A percentile compares a stretch with the other conserved stretches of the same genome.
phyloP scores from a whole-genome alignment of 2,888 invertebrate species.

The Pollenia amentaria region DNA sequence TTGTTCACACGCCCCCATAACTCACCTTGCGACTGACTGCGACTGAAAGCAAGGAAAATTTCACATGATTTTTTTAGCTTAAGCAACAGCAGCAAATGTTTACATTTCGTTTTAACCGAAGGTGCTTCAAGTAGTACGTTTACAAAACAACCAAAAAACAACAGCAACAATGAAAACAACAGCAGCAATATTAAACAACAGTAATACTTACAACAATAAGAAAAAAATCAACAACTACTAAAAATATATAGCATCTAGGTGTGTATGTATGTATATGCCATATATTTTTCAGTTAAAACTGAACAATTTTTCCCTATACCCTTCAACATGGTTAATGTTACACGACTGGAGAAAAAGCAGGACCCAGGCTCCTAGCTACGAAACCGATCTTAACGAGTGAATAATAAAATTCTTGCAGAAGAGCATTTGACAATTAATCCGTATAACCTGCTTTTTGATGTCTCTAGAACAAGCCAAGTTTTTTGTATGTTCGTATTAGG shows the following conservation, averaged over 20 bases:
- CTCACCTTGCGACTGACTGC: slow-evolving; percentile 75
- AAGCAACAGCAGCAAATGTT: slow-evolving; percentile 77
- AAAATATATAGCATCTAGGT: slow-evolving; percentile 24
- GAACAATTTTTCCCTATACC: slow-evolving; percentile 26
- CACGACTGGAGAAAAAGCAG: too few species aligned
- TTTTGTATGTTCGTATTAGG: too few species aligned
- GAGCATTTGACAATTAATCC: too few species aligned
- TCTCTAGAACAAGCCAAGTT: too few species aligned
- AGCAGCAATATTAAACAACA: slow-evolving; percentile 46
- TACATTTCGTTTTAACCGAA: slow-evolving; percentile 79
- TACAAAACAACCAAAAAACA: slow-evolving; percentile 64
- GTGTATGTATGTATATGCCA: slow-evolving; percentile 11
- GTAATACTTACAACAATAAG: slow-evolving; percentile 37
- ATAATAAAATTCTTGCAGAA: too few species aligned
- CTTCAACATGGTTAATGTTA: neutral
- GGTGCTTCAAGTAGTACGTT: slow-evolving; percentile 75
- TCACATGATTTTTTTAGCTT: slow-evolving; percentile 69
- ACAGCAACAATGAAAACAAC: slow-evolving; percentile 64
- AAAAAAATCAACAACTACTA: slow-evolving; percentile 14
- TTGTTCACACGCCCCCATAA: slow-evolving; percentile 81
- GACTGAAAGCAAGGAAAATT: slow-evolving; percentile 69
- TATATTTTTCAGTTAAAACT: slow-evolving; percentile 32
- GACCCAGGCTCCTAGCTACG: too few species aligned
- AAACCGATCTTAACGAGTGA: too few species aligned
- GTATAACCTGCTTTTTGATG: too few species aligned